phyloP scores from a whole-genome alignment of 2,888 invertebrate genomes.

The Orthonychiurus folsomi region DNA sequence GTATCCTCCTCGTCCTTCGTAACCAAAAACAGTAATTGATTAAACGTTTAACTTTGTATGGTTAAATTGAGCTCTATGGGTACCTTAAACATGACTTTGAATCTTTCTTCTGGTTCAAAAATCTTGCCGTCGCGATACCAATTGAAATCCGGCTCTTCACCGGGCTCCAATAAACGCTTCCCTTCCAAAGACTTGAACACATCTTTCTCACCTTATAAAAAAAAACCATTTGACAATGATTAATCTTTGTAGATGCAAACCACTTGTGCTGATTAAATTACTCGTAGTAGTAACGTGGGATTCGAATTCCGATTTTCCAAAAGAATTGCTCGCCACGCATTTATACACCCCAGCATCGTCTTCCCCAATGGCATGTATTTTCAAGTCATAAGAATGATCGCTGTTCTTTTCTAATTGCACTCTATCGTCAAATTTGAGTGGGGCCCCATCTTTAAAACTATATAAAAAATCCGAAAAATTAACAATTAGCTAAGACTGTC shows the following conservation, averaged over 20 bases:
- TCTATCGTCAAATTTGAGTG: constrained; percentile 59
- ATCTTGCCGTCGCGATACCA: constrained; percentile 76
- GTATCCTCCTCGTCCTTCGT: constrained; percentile 90
- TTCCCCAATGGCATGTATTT: constrained; percentile 68
- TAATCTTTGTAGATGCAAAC: too few species aligned
- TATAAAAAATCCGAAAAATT: constrained; percentile 26
- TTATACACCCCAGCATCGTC: constrained; percentile 75
- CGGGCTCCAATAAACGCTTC: constrained; percentile 47
- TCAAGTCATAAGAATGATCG: constrained; percentile 52
- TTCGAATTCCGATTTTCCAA: constrained; percentile 49
- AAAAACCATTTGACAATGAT: constrained; percentile 14
- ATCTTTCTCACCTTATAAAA: constrained; percentile 61
- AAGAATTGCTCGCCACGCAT: constrained; percentile 47
- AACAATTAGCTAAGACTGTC: background rate
- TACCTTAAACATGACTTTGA: constrained; percentile 69
- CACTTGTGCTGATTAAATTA: constrained; percentile 43
- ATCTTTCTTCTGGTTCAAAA: constrained; percentile 83
- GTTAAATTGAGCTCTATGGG: too few species aligned
- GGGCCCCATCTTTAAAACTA: constrained; percentile 72
- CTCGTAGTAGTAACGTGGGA: constrained; percentile 70
- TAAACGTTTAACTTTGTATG: too few species aligned
- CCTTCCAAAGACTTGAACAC: constrained; percentile 67
- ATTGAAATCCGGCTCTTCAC: constrained; percentile 65
- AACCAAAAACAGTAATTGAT: too few species aligned
- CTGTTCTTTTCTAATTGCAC: constrained; percentile 56